Evolutionary conservation across 1,140 invertebrate genomes (phyloP), one percentile per base, ranked within the genome.

Genomic region (Maconellicoccus hirsutus): DNA sequence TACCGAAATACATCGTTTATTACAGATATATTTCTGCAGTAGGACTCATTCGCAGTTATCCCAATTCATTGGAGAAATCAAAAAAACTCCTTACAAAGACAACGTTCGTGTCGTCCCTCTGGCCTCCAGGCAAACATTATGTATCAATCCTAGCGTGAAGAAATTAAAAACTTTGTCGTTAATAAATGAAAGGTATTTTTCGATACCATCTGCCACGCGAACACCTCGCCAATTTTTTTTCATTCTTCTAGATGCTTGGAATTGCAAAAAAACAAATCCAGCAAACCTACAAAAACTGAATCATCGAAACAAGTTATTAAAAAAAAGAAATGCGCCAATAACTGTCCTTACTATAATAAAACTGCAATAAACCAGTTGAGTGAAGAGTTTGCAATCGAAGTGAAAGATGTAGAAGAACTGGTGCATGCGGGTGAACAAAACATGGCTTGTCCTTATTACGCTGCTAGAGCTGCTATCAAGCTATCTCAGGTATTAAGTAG

Each of bases 11-110:
- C 71, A 69, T 27, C 76, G 74, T n/a, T n/a, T n/a, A n/a, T 84
- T 84, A 6, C 81, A 96, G 87, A 90, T 98, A 73, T 94, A 89
- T 76, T 97, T 93, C 81, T 95, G 93, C 76, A 97, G 94, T 74
- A 84, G 96, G 78, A 98, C 96, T 29, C 96, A 99, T 82, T 98
- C 95, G 8, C 96, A 99, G 78, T 80, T 99, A 25, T 86, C 90
- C 1, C 96, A 99, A 79, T 95, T 98, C 83, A 86, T 98, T 26
- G 84, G 86, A 70, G 96, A 98, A 84, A 83, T 99, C 0, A 87
- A 91, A 74, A 89, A 88, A 77, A 97, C 92, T 75, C 83, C 86
- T 7, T 96, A 90, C 81, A 83, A 82, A 27, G 79, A 87, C 42
- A 79, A 86, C 73, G 81, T 90, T 21, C 84, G 90, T 73, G 85